Evolutionary conservation across 2,888 invertebrate genomes (phyloP).

Genomic region (Elaeidobius kamerunicus): DNA sequence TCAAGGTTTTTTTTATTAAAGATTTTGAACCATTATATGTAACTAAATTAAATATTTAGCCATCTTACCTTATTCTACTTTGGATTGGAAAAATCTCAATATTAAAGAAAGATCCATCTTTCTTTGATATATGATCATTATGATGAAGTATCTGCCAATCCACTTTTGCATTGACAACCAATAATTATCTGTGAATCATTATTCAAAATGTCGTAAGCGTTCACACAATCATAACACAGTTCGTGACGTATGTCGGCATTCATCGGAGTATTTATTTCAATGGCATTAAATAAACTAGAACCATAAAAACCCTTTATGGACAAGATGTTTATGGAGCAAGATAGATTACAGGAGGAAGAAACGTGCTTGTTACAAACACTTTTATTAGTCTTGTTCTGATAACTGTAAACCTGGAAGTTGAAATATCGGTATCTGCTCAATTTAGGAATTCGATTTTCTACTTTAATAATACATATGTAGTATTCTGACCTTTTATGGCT

Average conservation of each 20-base stretch:
- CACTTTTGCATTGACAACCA: too few species aligned
- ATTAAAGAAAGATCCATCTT: too few species aligned
- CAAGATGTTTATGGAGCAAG: conserved; percentile 4
- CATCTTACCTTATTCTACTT: too few species aligned
- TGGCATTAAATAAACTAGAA: neutral
- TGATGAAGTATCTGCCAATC: too few species aligned
- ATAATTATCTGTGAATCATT: too few species aligned
- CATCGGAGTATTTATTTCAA: conserved; percentile 1
- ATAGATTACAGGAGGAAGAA: conserved; percentile 7
- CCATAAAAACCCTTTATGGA: conserved; percentile 9
- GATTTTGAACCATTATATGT: too few species aligned
- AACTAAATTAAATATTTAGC: too few species aligned
- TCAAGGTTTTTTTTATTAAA: too few species aligned
- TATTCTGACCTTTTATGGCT: too few species aligned
- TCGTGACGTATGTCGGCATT: neutral
- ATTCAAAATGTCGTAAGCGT: neutral
- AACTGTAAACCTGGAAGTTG: conserved; percentile 14
- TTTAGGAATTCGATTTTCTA: conserved; percentile 4
- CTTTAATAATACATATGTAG: too few species aligned
- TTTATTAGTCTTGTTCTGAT: conserved; percentile 11
- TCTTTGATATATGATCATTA: too few species aligned
- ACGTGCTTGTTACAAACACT: conserved; percentile 10
- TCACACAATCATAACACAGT: neutral
- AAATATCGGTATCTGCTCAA: conserved; percentile 4
- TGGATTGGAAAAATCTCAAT: too few species aligned